A percentile compares a stretch with the other conserved stretches of the same genome.
Conservation (phyloP, 2,797 vertebrate species). For the Limosa lapponica region DNA sequence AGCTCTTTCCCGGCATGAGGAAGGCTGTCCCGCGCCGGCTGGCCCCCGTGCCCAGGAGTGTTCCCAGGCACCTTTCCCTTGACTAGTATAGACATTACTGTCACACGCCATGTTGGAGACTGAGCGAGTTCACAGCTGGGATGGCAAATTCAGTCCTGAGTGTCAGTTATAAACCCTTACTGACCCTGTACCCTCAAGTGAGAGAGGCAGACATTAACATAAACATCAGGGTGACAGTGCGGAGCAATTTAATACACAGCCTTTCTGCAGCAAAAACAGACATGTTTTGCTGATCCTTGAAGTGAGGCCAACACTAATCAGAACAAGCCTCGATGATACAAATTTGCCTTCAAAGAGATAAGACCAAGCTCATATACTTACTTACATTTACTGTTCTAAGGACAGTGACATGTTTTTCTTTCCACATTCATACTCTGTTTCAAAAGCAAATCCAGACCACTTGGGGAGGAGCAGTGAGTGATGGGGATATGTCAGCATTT, state of each 20-base stretch:
- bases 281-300: neutral
- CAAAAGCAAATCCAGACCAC: neutral
- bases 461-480: neutral
- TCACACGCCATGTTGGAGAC: neutral
- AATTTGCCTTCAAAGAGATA: neutral
- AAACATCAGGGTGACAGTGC: neutral
- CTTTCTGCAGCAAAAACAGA: neutral
- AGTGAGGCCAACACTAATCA: neutral
- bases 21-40: neutral
- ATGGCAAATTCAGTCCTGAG: neutral
- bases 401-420: neutral
- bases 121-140: neutral
- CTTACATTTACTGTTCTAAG: neutral
- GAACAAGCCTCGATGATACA: neutral
- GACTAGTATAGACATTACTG: neutral
- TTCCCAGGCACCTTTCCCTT: neutral
- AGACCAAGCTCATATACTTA: neutral
- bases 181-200: neutral
- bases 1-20: neutral
- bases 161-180: neutral
- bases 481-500: neutral
- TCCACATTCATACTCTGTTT: neutral
- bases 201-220: neutral
- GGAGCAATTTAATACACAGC: neutral
- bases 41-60: fast-evolving